phyloP scores from a whole-genome alignment of 2,113 vertebrate genomes.

The Anser cygnoides region DNA sequence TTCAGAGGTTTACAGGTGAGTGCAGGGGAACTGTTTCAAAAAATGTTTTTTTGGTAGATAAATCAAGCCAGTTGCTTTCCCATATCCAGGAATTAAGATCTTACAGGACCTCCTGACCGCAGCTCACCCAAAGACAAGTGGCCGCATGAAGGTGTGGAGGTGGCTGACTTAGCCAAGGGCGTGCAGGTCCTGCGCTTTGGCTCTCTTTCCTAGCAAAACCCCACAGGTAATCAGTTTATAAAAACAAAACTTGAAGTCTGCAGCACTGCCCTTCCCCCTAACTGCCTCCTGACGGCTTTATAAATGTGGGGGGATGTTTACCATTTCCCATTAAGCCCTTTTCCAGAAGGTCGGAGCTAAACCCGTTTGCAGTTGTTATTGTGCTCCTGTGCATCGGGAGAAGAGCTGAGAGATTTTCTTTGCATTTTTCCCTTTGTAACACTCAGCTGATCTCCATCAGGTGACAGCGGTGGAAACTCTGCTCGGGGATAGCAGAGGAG shows the following conservation, averaged over 20 bases:
- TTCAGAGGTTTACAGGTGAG: not conserved
- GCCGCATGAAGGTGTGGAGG: not conserved
- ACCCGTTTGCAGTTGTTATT: not conserved
- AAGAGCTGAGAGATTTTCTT: not conserved
- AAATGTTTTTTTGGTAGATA: not conserved
- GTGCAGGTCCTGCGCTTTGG: not conserved
- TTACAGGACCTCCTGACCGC: not conserved
- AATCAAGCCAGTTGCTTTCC: not conserved
- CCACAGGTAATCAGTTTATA: not conserved
- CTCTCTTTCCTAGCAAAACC: not conserved
- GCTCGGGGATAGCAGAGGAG: not conserved
- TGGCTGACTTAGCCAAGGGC: not conserved
- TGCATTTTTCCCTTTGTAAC: constrained; percentile 2
- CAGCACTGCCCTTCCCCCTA: not conserved
- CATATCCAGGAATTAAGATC: not conserved
- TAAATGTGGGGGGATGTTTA: not conserved
- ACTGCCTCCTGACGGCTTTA: not conserved
- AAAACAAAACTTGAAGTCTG: not conserved
- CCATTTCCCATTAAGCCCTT: not conserved
- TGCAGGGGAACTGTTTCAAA: not conserved
- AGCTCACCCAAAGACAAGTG: not conserved
- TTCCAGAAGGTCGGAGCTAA: not conserved
- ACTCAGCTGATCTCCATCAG: not conserved
- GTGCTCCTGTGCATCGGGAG: not conserved
- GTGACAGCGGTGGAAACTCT: not conserved